Evolutionary conservation across 1,140 invertebrate species (phyloP), one percentile per base, ranked within the genome.

Genomic region (Neodiprion lecontei): DNA sequence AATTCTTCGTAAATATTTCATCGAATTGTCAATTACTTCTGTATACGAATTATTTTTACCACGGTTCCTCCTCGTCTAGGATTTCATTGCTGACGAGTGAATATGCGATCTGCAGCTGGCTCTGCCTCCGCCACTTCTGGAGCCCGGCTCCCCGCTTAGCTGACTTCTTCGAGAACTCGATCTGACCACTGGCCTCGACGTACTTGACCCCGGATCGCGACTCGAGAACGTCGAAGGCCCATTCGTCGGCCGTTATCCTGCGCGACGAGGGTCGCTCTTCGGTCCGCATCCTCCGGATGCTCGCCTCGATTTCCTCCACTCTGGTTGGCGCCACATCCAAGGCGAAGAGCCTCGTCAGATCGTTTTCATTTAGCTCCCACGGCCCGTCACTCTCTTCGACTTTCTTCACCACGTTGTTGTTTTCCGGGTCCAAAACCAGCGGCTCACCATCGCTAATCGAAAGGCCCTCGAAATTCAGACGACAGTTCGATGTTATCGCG

Each of bases 261-360:
- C 28, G 28, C 28, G 28, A 40, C 28, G 28, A 40, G 68, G 75
- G 74, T 77, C 79, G 76, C 75, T 82, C 80, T 72, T 83, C 76
- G 77, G 80, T 79, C 77, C 78, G 78, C 74, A 79, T 79, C 74
- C 79, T 80, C 76, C 79, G 80, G 75, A 83, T 81, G 72, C 76
- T 76, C 14, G 73, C 71, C 73, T 79, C 76, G 21, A 83, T 82
- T 75, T 84, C 79, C 40, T 77, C 65, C 48, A 73, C 69, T 70
- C 75, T 72, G 28, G 76, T 73, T 47, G 77, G 72, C 67, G 73
- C 73, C 61, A 82, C 82, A 70, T 83, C 73, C 0, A 77, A 71
- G 74, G 81, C 79, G 72, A 82, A 82, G 78, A 84, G 78, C 76
- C 73, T 78, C 72, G 73, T 72, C 11, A 81, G 77, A 76, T 81